phyloP scores from a whole-genome alignment of 2,113 vertebrate species.

The Sinocyclocheilus rhinocerous region DNA sequence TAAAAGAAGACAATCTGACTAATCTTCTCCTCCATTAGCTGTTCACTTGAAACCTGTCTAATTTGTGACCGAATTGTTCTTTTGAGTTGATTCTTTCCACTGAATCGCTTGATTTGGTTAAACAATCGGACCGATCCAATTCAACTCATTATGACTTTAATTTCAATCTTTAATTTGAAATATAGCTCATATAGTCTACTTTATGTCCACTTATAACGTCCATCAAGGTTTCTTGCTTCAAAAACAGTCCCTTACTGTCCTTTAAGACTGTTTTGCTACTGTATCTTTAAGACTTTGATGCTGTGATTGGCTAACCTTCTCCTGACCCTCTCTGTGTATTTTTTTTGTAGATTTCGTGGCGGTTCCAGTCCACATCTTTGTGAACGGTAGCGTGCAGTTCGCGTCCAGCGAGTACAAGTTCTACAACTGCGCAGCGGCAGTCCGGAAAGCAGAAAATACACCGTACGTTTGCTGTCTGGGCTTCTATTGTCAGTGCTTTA shows the following conservation, averaged over 20 bases:
- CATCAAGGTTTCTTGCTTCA: neutral
- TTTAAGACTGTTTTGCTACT: neutral
- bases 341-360: conserved; percentile 83
- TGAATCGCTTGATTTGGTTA: neutral
- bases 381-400: conserved; percentile 76
- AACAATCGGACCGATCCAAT: neutral
- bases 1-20: neutral
- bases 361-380: conserved; percentile 77
- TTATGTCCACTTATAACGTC: neutral
- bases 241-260: too few species aligned
- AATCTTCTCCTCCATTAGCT: neutral
- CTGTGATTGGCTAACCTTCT: neutral
- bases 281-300: neutral
- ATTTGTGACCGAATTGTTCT: neutral
- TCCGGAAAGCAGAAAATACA: conserved; percentile 79
- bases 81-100: neutral
- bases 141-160: neutral
- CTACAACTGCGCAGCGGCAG: conserved; percentile 86
- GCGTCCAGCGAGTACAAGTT: conserved; percentile 85
- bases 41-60: too few species aligned
- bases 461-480: conserved; percentile 82
- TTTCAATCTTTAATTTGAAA: neutral
- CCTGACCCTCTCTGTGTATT: neutral
- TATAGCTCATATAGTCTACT: neutral
- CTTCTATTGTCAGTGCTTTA: conserved; percentile 37